Percentiles rank a stretch among this genome's conserved stretches.
These are phyloP conservation scores for Holcopasites calliopsidis DNA, from an alignment of 1,140 invertebrate species.

Conservation along the genomic window DNA sequence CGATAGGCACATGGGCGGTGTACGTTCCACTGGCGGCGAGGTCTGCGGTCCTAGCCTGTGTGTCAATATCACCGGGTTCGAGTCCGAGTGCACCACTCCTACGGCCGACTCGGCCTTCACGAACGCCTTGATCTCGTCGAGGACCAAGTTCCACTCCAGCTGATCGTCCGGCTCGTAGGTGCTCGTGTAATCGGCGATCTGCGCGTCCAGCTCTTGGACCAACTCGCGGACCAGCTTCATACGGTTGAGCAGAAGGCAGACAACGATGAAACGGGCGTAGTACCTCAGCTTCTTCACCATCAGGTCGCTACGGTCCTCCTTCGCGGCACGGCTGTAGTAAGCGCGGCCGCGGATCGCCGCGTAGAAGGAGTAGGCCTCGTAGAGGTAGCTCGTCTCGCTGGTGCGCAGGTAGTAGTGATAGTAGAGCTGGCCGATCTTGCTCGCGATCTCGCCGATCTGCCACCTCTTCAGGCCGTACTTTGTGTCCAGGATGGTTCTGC, in stretches of 20 bases:
- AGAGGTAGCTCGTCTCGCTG: constrained; percentile 97
- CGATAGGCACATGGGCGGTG: constrained; percentile 90
- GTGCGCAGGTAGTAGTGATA: constrained; percentile 98
- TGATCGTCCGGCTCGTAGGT: constrained; percentile 98
- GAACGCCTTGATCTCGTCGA: constrained; percentile 97
- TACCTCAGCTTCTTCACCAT: constrained; percentile 99
- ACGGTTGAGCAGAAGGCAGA: constrained; percentile 95
- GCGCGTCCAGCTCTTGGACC: constrained; percentile 93
- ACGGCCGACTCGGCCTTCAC: constrained; percentile 95
- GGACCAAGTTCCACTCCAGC: constrained; percentile 96
- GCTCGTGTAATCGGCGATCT: constrained; percentile 95
- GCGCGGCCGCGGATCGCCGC: constrained; percentile 95
- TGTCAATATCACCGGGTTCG: constrained; percentile 90
- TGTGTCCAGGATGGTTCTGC: constrained; percentile 90
- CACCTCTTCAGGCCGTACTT: constrained; percentile 98
- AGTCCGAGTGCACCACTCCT: constrained; percentile 92
- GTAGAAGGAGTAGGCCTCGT: constrained; percentile 98
- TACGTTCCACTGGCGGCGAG: constrained; percentile 93
- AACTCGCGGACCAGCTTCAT: constrained; percentile 96
- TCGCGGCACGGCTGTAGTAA: constrained; percentile 96
- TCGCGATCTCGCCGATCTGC: constrained; percentile 99
- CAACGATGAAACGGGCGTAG: constrained; percentile 98
- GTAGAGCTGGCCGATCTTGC: constrained; percentile 99
- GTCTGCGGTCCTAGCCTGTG: constrained; percentile 91
- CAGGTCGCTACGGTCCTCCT: constrained; percentile 96